Conservation (phyloP, 1,140 invertebrate species). For the Tribolium madens region DNA sequence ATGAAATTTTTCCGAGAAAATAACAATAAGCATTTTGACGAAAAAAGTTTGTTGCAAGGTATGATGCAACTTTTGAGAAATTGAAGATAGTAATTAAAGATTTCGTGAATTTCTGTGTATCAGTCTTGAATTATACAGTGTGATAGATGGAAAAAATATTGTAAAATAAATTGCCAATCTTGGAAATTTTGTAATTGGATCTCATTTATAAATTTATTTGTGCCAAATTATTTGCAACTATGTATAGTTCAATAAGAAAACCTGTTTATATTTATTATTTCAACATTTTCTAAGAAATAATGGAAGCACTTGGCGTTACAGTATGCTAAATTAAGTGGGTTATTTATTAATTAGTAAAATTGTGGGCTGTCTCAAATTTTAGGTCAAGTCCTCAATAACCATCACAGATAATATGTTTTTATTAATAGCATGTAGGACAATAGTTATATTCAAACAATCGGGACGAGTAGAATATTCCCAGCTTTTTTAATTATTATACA, state of each 20-base stretch:
- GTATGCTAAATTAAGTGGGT: neutral
- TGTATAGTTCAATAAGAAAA: neutral
- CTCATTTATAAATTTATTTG: neutral
- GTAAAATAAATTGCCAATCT: no score
- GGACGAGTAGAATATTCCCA: no score
- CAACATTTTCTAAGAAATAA: neutral
- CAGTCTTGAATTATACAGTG: neutral
- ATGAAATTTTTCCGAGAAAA: neutral
- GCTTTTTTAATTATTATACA: no score
- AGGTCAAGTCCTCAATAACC: neutral
- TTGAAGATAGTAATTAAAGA: neutral
- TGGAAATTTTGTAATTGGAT: no score
- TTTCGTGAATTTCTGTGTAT: neutral
- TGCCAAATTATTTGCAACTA: no score
- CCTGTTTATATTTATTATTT: neutral
- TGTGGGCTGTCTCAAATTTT: neutral
- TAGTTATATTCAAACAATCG: no score
- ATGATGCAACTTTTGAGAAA: neutral
- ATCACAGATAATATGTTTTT: neutral
- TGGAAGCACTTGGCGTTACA: neutral
- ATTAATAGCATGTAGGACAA: neutral
- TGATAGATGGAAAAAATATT: neutral
- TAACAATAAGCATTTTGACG: neutral
- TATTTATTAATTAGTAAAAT: neutral
- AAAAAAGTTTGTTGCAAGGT: neutral